Evolutionary conservation across 2,888 invertebrate species (phyloP), one percentile per base, ranked within the genome.

Genomic region (Morpho helenor): DNA sequence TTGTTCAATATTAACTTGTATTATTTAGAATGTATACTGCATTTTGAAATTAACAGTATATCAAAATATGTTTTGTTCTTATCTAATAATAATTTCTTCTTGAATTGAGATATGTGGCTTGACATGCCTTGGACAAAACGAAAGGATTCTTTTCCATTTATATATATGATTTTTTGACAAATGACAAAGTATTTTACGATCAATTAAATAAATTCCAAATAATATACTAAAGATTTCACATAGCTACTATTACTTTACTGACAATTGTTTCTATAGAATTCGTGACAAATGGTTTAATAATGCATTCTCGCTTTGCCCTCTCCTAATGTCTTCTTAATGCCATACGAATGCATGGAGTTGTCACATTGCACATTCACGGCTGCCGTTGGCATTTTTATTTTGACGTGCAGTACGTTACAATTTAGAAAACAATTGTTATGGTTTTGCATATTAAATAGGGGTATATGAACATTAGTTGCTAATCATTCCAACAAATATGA

Each of bases 311-410:
- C 74, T 73, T 75, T 69, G 75, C 71, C 74, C 78, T 75, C 74
- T 77, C 81, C 81, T 87, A 87, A 88, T 87, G 85, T 83, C 80
- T 87, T 87, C 85, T 84, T 89, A 87, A 89, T 87, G 87, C 84
- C 78, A 81, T 79, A 83, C 81, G 80, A 80, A 83, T 79, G 82
- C 79, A 84, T 82, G 79, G 80, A 84, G 81, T 82, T 87, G 84
- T 86, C 83, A 85, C 84, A 80, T 81, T 82, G 83, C 82, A 82
- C 80, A 81, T 82, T 84, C 80, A 76, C 72, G 74, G 73, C 75
- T 80, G 70, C 69, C 71, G 71, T 76, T 76, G 75, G 74, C 73
- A 73, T 72, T 76, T 79, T 71, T 70, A 67, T 72, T 77, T 71
- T 68, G 66, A 67, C 63, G 65, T 67, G 40, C 49, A 40, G 40